phyloP scores from a whole-genome alignment of 2,888 invertebrate genomes.

The Drymonia ruficornis region DNA sequence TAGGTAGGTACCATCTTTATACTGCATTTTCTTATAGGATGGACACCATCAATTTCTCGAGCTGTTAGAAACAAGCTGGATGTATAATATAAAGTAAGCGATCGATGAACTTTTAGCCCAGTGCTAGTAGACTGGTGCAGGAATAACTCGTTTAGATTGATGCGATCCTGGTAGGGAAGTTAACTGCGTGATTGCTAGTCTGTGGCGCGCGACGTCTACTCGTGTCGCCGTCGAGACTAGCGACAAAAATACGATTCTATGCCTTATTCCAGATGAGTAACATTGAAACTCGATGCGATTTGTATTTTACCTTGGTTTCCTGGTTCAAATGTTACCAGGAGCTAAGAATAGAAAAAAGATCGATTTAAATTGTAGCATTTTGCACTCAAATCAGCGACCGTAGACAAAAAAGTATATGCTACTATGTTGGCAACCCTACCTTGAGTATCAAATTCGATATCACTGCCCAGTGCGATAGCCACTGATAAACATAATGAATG shows the following conservation, averaged over 20 bases:
- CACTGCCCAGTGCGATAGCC: background rate
- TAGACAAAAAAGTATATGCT: no score
- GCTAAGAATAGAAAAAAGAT: no score
- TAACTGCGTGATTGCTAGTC: conserved; percentile 9
- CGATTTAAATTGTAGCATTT: no score
- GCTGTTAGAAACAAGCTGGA: background rate
- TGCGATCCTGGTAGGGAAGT: conserved; percentile 58
- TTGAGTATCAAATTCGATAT: background rate
- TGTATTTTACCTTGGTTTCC: no score
- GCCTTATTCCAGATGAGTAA: background rate
- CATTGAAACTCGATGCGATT: background rate
- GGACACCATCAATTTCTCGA: background rate
- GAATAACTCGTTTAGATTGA: conserved; percentile 56
- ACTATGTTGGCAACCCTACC: background rate
- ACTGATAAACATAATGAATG: background rate
- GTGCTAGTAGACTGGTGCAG: conserved; percentile 48
- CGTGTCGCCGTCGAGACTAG: background rate
- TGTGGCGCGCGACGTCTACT: background rate
- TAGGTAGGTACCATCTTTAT: no score
- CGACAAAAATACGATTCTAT: background rate
- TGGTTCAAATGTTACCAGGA: no score
- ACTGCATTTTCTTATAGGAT: background rate
- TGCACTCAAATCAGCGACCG: background rate
- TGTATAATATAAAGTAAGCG: background rate
- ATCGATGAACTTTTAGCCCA: conserved; percentile 64